Evolutionary conservation across 2,888 invertebrate genomes (phyloP).

Genomic region (Parnassius orleans): DNA sequence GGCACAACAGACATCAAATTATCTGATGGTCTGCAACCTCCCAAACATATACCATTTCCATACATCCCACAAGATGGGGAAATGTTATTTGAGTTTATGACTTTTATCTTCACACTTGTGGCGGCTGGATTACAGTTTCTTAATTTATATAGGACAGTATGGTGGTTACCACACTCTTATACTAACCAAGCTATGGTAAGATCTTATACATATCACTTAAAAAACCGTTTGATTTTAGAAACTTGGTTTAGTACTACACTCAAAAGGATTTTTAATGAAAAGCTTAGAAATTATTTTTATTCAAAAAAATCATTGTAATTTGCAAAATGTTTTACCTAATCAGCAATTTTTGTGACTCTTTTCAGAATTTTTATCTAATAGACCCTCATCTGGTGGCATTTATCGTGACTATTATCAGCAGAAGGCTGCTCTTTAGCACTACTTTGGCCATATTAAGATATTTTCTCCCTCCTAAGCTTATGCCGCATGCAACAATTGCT

Average conservation of each 20-base stretch:
- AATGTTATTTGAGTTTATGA: constrained; percentile 91
- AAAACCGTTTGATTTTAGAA: too few relatives aligned
- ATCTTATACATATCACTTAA: neutral
- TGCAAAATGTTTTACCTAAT: too few relatives aligned
- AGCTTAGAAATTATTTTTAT: too few relatives aligned
- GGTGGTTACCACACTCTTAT: constrained; percentile 98
- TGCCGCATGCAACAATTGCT: constrained; percentile 59
- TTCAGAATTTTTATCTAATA: constrained; percentile 96
- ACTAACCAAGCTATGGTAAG: constrained; percentile 93
- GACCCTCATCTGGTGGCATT: constrained; percentile 93
- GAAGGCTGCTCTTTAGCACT: constrained; percentile 87
- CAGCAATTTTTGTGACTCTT: constrained; percentile 18
- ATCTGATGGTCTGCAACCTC: constrained; percentile 75
- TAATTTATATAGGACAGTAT: constrained; percentile 96
- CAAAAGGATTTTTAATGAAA: too few relatives aligned
- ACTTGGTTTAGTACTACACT: too few relatives aligned
- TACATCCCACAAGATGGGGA: constrained; percentile 89
- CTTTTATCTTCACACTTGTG: constrained; percentile 89
- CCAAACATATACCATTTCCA: constrained; percentile 91
- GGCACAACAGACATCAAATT: constrained; percentile 48
- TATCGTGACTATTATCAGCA: constrained; percentile 88
- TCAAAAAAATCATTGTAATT: too few relatives aligned
- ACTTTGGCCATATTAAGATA: constrained; percentile 74
- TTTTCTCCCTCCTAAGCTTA: constrained; percentile 66
- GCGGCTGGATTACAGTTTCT: constrained; percentile 94